A percentile compares a stretch with the other conserved stretches of the same genome.
Conservation (phyloP, 2,797 vertebrate species). For the Falco biarmicus region DNA sequence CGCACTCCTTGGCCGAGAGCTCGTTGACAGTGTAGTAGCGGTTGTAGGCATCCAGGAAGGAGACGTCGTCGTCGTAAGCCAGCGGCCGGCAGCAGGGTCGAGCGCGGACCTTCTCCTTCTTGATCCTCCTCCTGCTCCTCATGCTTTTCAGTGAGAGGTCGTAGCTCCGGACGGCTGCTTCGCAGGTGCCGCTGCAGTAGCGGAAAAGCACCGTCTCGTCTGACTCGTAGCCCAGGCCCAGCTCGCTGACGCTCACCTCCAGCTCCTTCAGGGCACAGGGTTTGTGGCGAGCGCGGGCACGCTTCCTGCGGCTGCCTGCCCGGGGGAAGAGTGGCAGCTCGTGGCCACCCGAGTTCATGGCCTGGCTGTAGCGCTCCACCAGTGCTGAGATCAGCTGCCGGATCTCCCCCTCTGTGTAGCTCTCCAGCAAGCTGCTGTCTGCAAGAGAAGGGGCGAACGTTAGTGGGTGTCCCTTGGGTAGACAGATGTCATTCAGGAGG, state of each 20-base stretch:
- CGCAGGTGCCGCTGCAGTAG: constrained; percentile 94
- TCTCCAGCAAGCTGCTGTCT: constrained; percentile 88
- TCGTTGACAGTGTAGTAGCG: constrained; percentile 90
- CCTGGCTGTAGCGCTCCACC: constrained; percentile 81
- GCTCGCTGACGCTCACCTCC: constrained; percentile 90
- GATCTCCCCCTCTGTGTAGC: constrained; percentile 92
- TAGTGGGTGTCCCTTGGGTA: accelerated
- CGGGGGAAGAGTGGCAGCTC: constrained; percentile 68
- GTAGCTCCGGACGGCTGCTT: constrained; percentile 84
- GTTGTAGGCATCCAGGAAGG: constrained; percentile 88
- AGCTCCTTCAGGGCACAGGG: constrained; percentile 87
- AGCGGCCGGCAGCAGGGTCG: constrained; percentile 92
- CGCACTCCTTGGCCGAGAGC: constrained; percentile 91
- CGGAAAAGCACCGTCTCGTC: constrained; percentile 92
- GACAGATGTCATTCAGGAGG: accelerated
- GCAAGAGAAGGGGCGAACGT: background rate
- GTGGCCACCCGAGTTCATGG: constrained; percentile 69
- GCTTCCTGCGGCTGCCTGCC: constrained; percentile 82
- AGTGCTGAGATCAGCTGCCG: constrained; percentile 85
- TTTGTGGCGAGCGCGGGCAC: constrained; percentile 82
- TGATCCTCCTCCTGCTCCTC: constrained; percentile 77
- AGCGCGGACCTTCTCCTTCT: constrained; percentile 84
- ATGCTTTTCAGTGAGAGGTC: constrained; percentile 91
- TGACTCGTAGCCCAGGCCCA: constrained; percentile 91
- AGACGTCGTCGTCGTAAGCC: constrained; percentile 89